These are phyloP conservation scores for Isotomurus palustris DNA, from an alignment of 2,888 invertebrate species.

Conservation along the genomic window DNA sequence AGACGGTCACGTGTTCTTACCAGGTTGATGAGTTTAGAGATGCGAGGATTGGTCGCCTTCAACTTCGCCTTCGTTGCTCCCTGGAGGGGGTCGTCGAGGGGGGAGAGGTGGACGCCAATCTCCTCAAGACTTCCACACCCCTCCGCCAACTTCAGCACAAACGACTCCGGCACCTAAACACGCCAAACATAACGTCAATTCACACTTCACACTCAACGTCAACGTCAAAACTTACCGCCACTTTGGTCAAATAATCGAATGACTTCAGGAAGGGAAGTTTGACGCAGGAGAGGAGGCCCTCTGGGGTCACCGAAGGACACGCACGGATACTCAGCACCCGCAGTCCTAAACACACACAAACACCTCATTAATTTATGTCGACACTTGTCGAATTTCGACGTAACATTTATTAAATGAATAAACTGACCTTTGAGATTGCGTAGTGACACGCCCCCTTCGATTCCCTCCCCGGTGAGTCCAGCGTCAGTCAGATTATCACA, in stretches of 20 bases:
- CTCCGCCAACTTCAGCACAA: conserved; percentile 15
- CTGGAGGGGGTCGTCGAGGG: conserved; percentile 10
- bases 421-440: conserved; percentile 22
- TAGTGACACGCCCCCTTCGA: conserved; percentile 19
- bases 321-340: conserved; percentile 19
- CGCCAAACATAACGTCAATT: no score
- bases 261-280: conserved; percentile 7
- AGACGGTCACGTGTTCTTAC: conserved; percentile 7
- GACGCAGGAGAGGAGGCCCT: conserved; percentile 9
- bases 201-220: no score
- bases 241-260: conserved; percentile 20
- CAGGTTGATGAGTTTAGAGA: conserved; percentile 11
- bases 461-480: conserved; percentile 23
- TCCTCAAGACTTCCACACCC: conserved; percentile 29
- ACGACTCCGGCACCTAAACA: conserved; percentile 21
- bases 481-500: conserved; percentile 16
- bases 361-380: neutral
- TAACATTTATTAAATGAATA: conserved; percentile 1
- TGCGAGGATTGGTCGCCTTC: conserved; percentile 14
- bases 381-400: neutral
- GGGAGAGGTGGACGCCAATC: conserved; percentile 14
- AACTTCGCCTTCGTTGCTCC: conserved; percentile 4
- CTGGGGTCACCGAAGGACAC: conserved; percentile 20
- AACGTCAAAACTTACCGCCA: conserved; percentile 18
- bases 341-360: conserved; percentile 16